Base-by-base conservation (phyloP, 2,797 vertebrate species). In the Delichon dasypus region DNA sequence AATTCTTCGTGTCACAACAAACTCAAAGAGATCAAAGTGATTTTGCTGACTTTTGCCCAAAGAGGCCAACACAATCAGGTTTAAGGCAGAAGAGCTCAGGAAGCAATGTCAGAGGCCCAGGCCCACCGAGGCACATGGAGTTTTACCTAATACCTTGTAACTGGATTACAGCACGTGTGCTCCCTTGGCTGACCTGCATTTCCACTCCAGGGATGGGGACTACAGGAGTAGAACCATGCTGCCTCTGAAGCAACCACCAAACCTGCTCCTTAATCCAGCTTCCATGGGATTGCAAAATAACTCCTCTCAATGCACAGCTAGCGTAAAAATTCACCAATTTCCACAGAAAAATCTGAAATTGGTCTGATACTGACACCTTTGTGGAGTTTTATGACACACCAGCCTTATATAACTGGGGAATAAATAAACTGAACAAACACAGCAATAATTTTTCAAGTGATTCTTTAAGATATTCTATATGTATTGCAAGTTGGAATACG, bases 41-140 rank as follows among this genome's bases (percentile, higher is more conserved):
- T 55, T 84, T 57, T 21, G 23, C 13, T 60, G 48, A 44, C 34
- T 22, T 89, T 29, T 76, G 30, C 30, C 54, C 70, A 60, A 77
- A 54, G 4, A 54, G 22, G 51, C 36, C 55, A 79, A 53, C 5
- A 32, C 47, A 47, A 25, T 30, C 16, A 51, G 22, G 29, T 45
- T 79, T 54, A 66, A 70, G 51, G n/a, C 0, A 1, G 54, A 86
- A 36, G 20, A 70, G 30, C 0, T 4, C 16, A 75, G 58, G 55
- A 62, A 55, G 47, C 20, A 42, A 20, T 11, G 15, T 40, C 54
- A 89, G 54, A 68, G 38, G 36, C 3, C 9, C 47, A 40, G 38
- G 27, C 23, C 34, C 51, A 67, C 9, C 0, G 0, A 68, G 34
- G 45, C 18, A 67, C 30, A 22, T 2, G 1, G 27, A 10, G 11